phyloP scores from a whole-genome alignment of 2,888 invertebrate genomes.

The Pachycephus smyrnensis region DNA sequence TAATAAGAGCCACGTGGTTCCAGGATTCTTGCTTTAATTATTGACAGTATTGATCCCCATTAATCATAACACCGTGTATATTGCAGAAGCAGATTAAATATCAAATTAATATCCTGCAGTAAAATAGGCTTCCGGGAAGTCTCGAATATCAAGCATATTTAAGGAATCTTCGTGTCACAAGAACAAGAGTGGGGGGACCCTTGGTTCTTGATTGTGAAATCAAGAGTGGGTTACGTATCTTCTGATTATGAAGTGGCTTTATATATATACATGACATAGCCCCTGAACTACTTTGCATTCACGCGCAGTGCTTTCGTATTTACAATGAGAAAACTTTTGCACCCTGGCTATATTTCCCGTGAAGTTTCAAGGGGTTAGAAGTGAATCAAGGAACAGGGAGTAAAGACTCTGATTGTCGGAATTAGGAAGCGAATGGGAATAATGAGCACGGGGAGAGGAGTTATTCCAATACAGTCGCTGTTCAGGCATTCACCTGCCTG shows the following conservation, averaged over 20 bases:
- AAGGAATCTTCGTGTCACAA: not conserved
- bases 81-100: not conserved
- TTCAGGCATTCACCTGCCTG: not conserved
- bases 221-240: not conserved
- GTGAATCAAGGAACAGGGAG: not conserved
- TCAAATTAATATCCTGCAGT: not conserved
- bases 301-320: constrained; percentile 23
- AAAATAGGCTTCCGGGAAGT: not conserved
- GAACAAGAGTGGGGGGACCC: not conserved
- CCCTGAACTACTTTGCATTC: constrained; percentile 27
- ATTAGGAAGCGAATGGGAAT: not conserved
- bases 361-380: not conserved
- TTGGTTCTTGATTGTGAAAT: not conserved
- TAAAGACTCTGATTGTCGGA: not conserved
- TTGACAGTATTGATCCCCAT: not conserved
- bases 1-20: not conserved
- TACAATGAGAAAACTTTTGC: constrained; percentile 25
- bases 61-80: not conserved
- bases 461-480: not conserved
- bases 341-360: constrained; percentile 19
- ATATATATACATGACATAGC: not conserved
- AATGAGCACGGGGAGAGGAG: not conserved
- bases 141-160: not conserved
- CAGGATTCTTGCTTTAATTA: not conserved
- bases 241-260: not conserved